Conservation (phyloP, 37 sponge, comb jelly and placozoan genomes). For the Aphrocallistes beatrix region DNA sequence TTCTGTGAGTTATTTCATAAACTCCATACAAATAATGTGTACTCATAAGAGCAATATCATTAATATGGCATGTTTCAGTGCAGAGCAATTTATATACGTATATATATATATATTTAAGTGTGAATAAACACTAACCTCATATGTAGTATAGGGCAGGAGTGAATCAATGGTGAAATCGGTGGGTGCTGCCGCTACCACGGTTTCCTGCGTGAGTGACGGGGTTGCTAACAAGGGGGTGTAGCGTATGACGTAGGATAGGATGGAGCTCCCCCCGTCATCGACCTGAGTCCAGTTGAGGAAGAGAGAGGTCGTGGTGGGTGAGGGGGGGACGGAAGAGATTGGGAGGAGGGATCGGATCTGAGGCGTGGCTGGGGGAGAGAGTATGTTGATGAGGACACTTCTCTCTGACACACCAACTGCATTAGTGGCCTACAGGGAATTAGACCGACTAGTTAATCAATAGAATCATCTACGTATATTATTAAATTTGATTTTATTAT, state of each 20-base stretch:
- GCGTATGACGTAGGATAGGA: constrained; percentile 13
- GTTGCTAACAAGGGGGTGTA: neutral
- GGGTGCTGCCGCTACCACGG: neutral
- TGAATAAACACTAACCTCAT: neutral
- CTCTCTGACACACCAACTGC: neutral
- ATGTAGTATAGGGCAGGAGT: neutral
- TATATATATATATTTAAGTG: too few species aligned
- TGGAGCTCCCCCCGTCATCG: neutral
- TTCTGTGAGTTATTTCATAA: too few species aligned
- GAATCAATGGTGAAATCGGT: neutral
- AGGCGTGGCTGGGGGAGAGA: neutral
- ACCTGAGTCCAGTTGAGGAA: neutral
- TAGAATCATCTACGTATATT: too few species aligned
- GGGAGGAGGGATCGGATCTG: neutral
- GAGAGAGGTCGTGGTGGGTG: neutral
- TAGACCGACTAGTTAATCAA: too few species aligned
- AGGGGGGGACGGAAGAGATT: neutral
- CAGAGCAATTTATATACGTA: too few species aligned
- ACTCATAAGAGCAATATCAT: too few species aligned
- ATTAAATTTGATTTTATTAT: too few species aligned
- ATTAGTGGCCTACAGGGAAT: neutral
- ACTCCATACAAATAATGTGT: too few species aligned
- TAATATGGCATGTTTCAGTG: too few species aligned
- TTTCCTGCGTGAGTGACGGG: neutral
- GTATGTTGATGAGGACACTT: neutral